These are phyloP conservation scores for Antheraea mylitta DNA, from an alignment of 1,140 invertebrate species.

Conservation along the genomic window DNA sequence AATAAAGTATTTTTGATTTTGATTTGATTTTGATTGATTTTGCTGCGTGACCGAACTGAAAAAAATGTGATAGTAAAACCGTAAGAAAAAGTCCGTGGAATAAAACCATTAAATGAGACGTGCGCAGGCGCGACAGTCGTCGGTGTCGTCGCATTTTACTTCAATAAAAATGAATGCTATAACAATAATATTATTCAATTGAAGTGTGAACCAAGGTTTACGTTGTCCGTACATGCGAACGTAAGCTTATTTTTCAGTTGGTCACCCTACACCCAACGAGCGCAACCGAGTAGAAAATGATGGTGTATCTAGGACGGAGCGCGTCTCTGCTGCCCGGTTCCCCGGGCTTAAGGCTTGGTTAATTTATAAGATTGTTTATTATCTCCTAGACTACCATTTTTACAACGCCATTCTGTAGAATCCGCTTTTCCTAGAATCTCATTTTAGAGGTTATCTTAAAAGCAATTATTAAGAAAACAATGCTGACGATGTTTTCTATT, in stretches of 20 bases:
- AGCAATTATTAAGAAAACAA: too few species aligned
- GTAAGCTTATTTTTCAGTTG: conserved; percentile 2
- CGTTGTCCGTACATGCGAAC: neutral
- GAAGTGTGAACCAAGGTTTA: neutral
- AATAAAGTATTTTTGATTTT: too few species aligned
- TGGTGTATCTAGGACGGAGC: neutral
- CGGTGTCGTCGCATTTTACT: too few species aligned
- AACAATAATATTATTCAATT: neutral
- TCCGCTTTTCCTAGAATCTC: neutral
- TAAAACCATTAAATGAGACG: too few species aligned
- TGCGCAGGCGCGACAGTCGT: too few species aligned
- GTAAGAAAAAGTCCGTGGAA: too few species aligned
- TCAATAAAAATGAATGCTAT: neutral
- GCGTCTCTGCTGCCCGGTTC: neutral
- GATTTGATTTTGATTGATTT: too few species aligned
- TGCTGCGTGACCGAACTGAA: too few species aligned
- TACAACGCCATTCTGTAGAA: neutral
- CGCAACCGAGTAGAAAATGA: neutral
- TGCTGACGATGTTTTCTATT: too few species aligned
- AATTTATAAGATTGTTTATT: conserved; percentile 4
- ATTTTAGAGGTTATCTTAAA: too few species aligned
- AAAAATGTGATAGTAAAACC: too few species aligned
- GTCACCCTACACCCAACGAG: neutral
- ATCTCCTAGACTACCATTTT: neutral
- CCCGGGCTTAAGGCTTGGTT: neutral